These are phyloP conservation scores for Emydocephalus ijimae DNA, from an alignment of 2,113 vertebrate species.

Conservation along the genomic window DNA sequence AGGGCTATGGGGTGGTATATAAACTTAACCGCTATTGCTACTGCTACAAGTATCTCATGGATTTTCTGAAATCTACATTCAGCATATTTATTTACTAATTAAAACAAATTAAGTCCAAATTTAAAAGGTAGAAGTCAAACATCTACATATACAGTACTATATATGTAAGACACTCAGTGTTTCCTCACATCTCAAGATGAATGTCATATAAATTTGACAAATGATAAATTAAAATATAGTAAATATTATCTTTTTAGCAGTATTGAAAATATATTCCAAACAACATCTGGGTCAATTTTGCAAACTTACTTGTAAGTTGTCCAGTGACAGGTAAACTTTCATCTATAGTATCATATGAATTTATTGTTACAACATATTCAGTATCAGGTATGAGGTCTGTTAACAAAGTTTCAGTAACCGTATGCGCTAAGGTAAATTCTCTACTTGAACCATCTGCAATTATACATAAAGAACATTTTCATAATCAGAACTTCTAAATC, in stretches of 20 bases:
- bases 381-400: slow-evolving; percentile 80
- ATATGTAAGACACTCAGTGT: neutral
- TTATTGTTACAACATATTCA: slow-evolving; percentile 85
- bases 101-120: neutral
- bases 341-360: slow-evolving; percentile 75
- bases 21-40: neutral
- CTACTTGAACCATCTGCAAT: slow-evolving; percentile 80
- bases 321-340: slow-evolving; percentile 90
- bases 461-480: slow-evolving; percentile 43
- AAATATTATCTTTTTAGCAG: neutral
- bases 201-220: neutral
- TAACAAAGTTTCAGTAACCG: slow-evolving; percentile 81
- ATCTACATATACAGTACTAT: neutral
- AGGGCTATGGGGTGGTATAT: neutral
- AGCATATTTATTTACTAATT: neutral
- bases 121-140: neutral
- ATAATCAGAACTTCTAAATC: slow-evolving; percentile 26
- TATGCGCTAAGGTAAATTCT: slow-evolving; percentile 83
- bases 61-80: neutral
- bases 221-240: neutral
- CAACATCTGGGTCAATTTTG: slow-evolving; percentile 1
- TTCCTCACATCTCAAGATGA: neutral
- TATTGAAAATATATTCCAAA: neutral
- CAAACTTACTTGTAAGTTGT: slow-evolving; percentile 88
- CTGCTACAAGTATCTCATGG: neutral